phyloP scores from a whole-genome alignment of 2,888 invertebrate genomes.

The Drosophila nr. medialis region DNA sequence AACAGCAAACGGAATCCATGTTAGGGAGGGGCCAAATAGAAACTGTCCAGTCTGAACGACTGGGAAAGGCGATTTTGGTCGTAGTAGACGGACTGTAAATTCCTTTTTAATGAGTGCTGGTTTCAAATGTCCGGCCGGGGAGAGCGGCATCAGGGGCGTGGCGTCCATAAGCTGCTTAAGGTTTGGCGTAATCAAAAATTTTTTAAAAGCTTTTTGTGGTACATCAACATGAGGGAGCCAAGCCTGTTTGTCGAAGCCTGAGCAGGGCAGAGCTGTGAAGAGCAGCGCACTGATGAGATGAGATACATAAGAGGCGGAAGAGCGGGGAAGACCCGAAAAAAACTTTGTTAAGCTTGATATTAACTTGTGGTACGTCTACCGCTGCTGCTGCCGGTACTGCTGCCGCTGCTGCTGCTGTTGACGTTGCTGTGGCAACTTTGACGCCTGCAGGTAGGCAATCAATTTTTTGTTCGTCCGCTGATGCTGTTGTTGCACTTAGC shows the following conservation, averaged over 20 bases:
- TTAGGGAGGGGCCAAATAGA: conserved; percentile 29
- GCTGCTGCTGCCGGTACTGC: conserved; percentile 12
- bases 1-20: conserved; percentile 62
- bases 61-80: conserved; percentile 20
- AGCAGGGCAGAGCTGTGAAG: conserved; percentile 17
- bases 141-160: conserved; percentile 18
- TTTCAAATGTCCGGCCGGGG: conserved; percentile 41
- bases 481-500: conserved; percentile 64
- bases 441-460: conserved; percentile 79
- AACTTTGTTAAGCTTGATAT: conserved; percentile 80
- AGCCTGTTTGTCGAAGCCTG: conserved; percentile 28
- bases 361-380: conserved; percentile 77
- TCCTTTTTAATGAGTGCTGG: conserved; percentile 79
- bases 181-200: conserved; percentile 81
- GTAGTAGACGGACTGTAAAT: conserved; percentile 59
- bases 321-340: conserved; percentile 24
- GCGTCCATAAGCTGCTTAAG: conserved; percentile 79
- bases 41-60: conserved; percentile 47
- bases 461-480: conserved; percentile 50
- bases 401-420: conserved; percentile 10
- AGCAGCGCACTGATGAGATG: conserved; percentile 13
- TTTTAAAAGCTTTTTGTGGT: conserved; percentile 80
- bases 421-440: conserved; percentile 68
- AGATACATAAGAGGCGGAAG: conserved; percentile 1
- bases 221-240: conserved; percentile 70